Evolutionary conservation across 2,888 invertebrate genomes (phyloP), one percentile per base, ranked within the genome.

Genomic region (Cerceris ruficornis): DNA sequence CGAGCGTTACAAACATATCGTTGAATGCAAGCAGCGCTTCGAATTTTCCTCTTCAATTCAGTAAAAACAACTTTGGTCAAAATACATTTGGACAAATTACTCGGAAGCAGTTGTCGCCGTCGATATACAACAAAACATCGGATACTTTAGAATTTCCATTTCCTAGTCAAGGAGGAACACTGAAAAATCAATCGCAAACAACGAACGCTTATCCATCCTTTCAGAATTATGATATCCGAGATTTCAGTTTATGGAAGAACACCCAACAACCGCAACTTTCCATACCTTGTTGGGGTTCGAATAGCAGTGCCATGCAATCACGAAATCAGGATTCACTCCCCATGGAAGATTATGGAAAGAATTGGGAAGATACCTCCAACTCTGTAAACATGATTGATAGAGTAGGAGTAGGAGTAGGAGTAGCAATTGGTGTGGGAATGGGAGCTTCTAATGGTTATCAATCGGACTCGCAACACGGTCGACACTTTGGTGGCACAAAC

Each of bases 221-320:
- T 59, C 86, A 86, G 42, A 88, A 87, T 69, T 90, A 89, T 65
- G 91, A 91, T 8, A 68, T 84, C 0, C 68, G 87, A 5, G 90
- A 91, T 55, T 91, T 90, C 52, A 89, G 87, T 81, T 77, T 89
- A 4, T 91, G 91, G 91, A 91, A 91, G 58, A 90, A 91, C 17
- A 84, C 74, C 9, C 91, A 89, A 50, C 88, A 87, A 5, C 86
- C 90, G 4, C 89, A 88, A 59, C 87, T 88, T 6, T 88, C 90
- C 0, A 76, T 87, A n/a, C 77, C 88, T 6, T 90, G 91, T 87
- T 91, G 91, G 91, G 88, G 88, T 39, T 80, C 84, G 6, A 68
- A 74, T 39, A 57, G 61, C 70, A 52, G 86, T 8, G 54, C 74
- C 6, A 54, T 83, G 17, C 86, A 87, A 58, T 83, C 87, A 17